Evolutionary conservation across 1,140 invertebrate species (phyloP), one percentile per base, ranked within the genome.

Genomic region (Drosophila tsacasi): DNA sequence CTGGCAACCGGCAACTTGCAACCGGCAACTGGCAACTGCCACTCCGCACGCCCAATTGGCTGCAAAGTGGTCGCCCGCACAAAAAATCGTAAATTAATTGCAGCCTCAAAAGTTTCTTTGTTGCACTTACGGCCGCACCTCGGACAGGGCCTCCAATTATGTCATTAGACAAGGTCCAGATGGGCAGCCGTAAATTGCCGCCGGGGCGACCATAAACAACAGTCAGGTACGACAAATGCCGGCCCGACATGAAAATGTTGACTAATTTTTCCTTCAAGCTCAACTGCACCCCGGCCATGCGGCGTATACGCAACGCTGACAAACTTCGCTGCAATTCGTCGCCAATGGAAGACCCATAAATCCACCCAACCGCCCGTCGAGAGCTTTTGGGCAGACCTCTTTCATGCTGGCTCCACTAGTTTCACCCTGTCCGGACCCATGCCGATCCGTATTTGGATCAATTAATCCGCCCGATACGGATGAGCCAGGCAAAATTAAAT

Each of bases 181-280:
- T 80, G 77, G 55, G 47, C 35, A 50, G 66, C 67, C 67, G 72
- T 83, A 87, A 87, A 87, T 86, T 79, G 49, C 71, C 63, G 37
- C 61, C 67, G 69, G 55, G 46, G 21, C 40, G 40, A 54, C 64
- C 61, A 76, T 87, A 87, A 87, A 89, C 83, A 86, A 82, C 74
- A 80, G 80, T 66, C 76, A 83, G 76, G 72, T 75, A 40, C 66
- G 63, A 86, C 83, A 83, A 85, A 85, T 83, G 72, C 64, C 55
- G 52, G 44, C 21, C 37, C 60, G 71, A 76, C 76, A 76, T 66
- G 80, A 83, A 87, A 87, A 86, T 87, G 83, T 83, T 86, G 83
- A 77, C 83, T 68, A 87, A 86, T 86, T 87, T 87, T 82, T 87
- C 74, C 37, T 52, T 49, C 50, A 32, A 40, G 46, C 19, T 37